Conservation (phyloP, 2,113 vertebrate species). For the Triplophysa rosa region DNA sequence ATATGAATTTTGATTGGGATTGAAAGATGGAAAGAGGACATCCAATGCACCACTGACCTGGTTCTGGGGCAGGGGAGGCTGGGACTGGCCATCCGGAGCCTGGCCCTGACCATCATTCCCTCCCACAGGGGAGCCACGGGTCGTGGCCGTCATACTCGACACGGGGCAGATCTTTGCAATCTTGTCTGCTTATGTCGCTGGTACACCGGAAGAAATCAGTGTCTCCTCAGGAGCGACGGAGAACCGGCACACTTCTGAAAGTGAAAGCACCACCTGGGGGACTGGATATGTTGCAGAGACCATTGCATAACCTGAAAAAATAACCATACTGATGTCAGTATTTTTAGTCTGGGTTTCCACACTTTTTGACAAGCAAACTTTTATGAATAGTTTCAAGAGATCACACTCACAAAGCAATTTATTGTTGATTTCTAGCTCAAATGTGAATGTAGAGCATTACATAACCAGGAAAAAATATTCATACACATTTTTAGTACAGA, state of each 20-base stretch:
- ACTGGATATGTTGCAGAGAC: slow-evolving; percentile 95
- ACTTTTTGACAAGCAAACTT: not conserved
- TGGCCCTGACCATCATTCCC: slow-evolving; percentile 99
- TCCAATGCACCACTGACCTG: slow-evolving; percentile 77
- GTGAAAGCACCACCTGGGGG: slow-evolving; percentile 96
- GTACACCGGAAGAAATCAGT: slow-evolving; percentile 94
- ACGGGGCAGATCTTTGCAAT: slow-evolving; percentile 99
- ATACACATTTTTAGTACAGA: too few relatives aligned
- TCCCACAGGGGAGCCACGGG: slow-evolving; percentile 99
- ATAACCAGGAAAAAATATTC: too few relatives aligned
- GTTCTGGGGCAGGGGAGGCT: slow-evolving; percentile 97
- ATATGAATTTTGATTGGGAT: not conserved
- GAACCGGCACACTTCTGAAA: slow-evolving; percentile 89
- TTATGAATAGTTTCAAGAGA: not conserved
- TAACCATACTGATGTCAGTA: slow-evolving; percentile 31
- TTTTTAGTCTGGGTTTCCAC: not conserved
- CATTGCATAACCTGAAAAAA: slow-evolving; percentile 95
- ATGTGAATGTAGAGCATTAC: too few relatives aligned
- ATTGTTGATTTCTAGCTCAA: too few relatives aligned
- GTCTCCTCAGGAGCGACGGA: slow-evolving; percentile 92
- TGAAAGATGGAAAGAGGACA: not conserved
- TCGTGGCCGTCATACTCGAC: slow-evolving; percentile 99
- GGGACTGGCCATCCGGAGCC: slow-evolving; percentile 98
- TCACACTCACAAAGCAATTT: not conserved
- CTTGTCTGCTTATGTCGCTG: slow-evolving; percentile 99